Conservation (phyloP, 2,113 vertebrate species). For the Entelurus aequoreus region DNA sequence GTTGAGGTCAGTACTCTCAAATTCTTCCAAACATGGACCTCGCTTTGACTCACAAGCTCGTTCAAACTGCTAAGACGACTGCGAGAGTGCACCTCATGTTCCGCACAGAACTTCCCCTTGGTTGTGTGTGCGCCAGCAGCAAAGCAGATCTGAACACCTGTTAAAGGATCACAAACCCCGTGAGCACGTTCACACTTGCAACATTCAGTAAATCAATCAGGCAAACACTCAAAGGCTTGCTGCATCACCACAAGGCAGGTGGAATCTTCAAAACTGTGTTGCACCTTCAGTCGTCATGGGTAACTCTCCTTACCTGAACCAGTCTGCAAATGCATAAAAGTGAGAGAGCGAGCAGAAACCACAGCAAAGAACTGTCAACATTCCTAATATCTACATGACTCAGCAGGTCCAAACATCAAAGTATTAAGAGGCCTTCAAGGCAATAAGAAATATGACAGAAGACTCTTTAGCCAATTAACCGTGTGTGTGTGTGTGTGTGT, state of each 20-base stretch:
- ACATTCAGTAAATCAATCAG: conserved; percentile 66
- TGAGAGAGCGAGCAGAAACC: too few relatives aligned
- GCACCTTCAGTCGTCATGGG: conserved; percentile 45
- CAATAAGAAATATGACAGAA: conserved; percentile 44
- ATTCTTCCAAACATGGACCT: too few relatives aligned
- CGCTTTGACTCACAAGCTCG: too few relatives aligned
- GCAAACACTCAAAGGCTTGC: conserved; percentile 54
- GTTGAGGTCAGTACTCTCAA: too few relatives aligned
- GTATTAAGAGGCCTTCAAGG: conserved; percentile 23
- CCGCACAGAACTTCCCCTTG: too few relatives aligned
- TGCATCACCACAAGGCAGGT: conserved; percentile 28
- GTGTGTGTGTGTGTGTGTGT: conserved; percentile 29
- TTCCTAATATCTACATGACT: too few relatives aligned
- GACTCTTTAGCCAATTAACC: conserved; percentile 44
- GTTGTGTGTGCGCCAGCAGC: not conserved
- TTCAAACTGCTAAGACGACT: too few relatives aligned
- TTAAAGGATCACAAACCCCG: conserved; percentile 54
- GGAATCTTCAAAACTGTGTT: conserved; percentile 54
- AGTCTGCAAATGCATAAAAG: conserved; percentile 12
- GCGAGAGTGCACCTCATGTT: too few relatives aligned
- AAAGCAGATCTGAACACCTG: conserved; percentile 50
- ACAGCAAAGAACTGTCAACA: too few relatives aligned
- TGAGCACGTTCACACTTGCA: conserved; percentile 47
- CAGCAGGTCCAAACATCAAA: conserved; percentile 43
- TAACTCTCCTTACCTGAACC: too few relatives aligned